A percentile compares a stretch with the other conserved stretches of the same genome.
Evolutionary conservation across 2,113 vertebrate species (phyloP).

Genomic region (Oreotragus oreotragus): DNA sequence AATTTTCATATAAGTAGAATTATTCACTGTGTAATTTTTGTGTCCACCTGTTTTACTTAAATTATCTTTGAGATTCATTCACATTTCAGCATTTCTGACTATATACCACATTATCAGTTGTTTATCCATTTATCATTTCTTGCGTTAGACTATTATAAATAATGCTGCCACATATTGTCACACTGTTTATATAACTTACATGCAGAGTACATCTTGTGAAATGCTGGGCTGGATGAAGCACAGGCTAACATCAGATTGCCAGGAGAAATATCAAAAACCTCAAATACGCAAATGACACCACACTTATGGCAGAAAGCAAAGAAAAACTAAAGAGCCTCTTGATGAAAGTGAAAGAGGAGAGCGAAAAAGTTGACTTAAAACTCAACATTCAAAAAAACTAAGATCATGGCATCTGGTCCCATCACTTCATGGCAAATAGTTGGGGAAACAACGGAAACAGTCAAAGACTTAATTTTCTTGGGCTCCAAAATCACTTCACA

Average conservation of each 20-base stretch:
- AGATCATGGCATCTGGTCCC: background rate
- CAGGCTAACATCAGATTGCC: background rate
- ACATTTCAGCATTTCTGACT: background rate
- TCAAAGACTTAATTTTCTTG: background rate
- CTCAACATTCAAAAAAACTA: background rate
- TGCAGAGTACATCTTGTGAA: background rate
- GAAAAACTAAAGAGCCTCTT: background rate
- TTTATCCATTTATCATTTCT: background rate
- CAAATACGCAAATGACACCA: background rate
- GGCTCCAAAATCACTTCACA: background rate
- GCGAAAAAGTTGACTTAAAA: background rate
- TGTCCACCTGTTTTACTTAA: background rate
- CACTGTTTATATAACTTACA: background rate
- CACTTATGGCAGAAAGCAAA: background rate
- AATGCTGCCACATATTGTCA: background rate
- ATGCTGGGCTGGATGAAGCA: background rate
- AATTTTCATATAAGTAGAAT: background rate
- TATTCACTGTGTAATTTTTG: background rate
- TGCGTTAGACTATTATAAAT: background rate
- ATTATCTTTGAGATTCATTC: background rate
- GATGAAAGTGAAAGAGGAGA: background rate
- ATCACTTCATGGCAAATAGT: background rate
- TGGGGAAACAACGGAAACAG: background rate
- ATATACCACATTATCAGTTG: background rate
- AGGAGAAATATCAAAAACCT: background rate